phyloP scores from a whole-genome alignment of 2,797 vertebrate species.

The Melanotaenia maccullochi region DNA sequence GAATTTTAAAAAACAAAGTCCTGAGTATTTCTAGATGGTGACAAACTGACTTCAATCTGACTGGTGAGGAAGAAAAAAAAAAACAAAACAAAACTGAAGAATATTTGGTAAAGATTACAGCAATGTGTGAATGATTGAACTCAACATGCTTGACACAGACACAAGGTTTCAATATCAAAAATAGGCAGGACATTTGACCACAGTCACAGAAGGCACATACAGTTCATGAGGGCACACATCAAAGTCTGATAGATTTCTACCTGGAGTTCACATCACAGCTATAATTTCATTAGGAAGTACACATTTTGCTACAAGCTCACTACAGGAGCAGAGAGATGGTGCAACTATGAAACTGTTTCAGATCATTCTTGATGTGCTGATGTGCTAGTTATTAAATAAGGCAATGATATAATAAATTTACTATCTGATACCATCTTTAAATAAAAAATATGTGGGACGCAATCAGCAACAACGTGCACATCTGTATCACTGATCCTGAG shows the following conservation, averaged over 20 bases:
- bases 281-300: background rate
- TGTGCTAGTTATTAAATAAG: slow-evolving; percentile 17
- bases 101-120: slow-evolving; percentile 38
- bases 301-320: slow-evolving; percentile 19
- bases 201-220: slow-evolving; percentile 64
- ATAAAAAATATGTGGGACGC: slow-evolving; percentile 3
- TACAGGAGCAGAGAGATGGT: slow-evolving; percentile 8
- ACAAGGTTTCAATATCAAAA: slow-evolving; percentile 33
- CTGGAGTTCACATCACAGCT: background rate
- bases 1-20: background rate
- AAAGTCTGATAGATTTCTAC: slow-evolving; percentile 3
- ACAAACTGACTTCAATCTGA: slow-evolving; percentile 10
- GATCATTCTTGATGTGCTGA: background rate
- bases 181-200: slow-evolving; percentile 24
- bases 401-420: slow-evolving; percentile 30
- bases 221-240: slow-evolving; percentile 21
- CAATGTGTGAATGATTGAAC: slow-evolving; percentile 13
- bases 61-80: background rate
- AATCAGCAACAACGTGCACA: slow-evolving; percentile 15
- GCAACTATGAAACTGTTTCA: slow-evolving; percentile 13
- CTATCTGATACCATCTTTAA: slow-evolving; percentile 10
- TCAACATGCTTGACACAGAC: slow-evolving; percentile 15
- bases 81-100: slow-evolving; percentile 13
- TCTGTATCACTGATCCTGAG: slow-evolving; percentile 39
- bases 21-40: background rate